A percentile compares a stretch with the other conserved stretches of the same genome.
Conservation (phyloP, 2,888 invertebrate species). For the Papilio demoleus region DNA sequence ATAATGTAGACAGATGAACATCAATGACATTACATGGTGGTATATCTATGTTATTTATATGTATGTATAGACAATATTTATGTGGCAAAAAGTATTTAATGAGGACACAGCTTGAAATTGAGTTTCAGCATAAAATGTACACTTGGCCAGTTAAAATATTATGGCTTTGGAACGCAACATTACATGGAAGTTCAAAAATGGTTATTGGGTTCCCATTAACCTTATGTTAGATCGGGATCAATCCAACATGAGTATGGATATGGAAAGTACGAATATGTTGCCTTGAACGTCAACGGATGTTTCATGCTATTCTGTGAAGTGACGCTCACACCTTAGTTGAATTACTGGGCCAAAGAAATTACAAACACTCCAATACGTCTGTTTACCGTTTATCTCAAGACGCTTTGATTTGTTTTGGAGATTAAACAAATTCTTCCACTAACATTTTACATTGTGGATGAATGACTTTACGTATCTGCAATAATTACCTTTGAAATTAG, state of each 20-base stretch:
- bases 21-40: too few relatives aligned
- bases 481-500: too few relatives aligned
- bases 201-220: not conserved
- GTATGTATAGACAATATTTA: too few relatives aligned
- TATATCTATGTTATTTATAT: too few relatives aligned
- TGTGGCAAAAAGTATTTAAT: too few relatives aligned
- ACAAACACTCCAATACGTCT: not conserved
- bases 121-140: too few relatives aligned
- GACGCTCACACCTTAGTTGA: not conserved
- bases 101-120: too few relatives aligned
- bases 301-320: not conserved
- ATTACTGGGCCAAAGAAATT: not conserved
- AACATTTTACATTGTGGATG: too few relatives aligned
- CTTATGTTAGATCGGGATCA: not conserved
- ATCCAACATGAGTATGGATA: not conserved
- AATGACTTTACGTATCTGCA: too few relatives aligned
- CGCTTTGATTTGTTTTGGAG: not conserved
- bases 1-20: too few relatives aligned
- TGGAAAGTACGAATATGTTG: slow-evolving; percentile 9
- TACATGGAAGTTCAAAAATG: not conserved
- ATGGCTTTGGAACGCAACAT: not conserved
- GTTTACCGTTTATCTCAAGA: not conserved
- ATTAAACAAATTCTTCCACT: not conserved
- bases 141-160: not conserved
- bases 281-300: slow-evolving; percentile 5